These are phyloP conservation scores for Clarias laeviceps DNA, from an alignment of 2,797 vertebrate genomes.

Conservation along the genomic window DNA sequence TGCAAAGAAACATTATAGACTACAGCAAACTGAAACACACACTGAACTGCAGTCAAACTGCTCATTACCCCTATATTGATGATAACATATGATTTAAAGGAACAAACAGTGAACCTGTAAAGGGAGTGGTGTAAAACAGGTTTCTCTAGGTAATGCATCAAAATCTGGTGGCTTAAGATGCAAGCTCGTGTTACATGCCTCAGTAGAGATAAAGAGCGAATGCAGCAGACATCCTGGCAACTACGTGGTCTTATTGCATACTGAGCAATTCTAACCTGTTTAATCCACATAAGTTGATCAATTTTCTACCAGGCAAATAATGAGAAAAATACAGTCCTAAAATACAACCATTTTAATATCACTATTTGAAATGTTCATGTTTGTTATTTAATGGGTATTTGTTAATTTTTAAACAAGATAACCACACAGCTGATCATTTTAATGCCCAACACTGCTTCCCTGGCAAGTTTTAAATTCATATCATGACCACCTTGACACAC, in stretches of 20 bases:
- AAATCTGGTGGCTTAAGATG: background rate
- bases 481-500: background rate
- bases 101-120: background rate
- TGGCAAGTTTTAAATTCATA: background rate
- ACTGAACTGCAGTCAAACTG: slow-evolving; percentile 5
- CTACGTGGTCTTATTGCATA: background rate
- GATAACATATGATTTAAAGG: background rate
- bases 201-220: background rate
- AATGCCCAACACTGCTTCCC: background rate
- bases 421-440: background rate
- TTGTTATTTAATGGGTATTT: too few species aligned
- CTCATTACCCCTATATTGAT: background rate
- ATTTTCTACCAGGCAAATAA: background rate
- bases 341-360: too few species aligned
- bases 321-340: background rate
- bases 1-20: background rate
- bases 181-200: background rate
- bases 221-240: background rate
- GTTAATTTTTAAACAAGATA: too few species aligned
- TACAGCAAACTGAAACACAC: background rate
- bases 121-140: background rate
- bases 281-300: background rate
- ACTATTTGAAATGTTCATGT: background rate
- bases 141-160: background rate
- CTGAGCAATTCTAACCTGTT: background rate